Conservation (phyloP, 2,888 invertebrate genomes). For the Ceratothoa steindachneri region DNA sequence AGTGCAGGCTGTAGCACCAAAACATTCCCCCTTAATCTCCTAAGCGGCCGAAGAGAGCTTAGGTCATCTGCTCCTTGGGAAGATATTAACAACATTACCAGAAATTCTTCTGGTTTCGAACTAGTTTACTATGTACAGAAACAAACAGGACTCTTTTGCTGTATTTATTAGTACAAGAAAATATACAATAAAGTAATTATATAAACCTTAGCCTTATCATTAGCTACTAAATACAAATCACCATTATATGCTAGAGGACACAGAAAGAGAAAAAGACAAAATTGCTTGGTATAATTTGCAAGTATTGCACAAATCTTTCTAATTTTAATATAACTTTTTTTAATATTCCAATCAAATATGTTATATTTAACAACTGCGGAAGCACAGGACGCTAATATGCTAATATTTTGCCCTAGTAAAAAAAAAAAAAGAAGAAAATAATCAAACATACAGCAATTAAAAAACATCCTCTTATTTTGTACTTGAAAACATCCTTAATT, state of each 20-base stretch:
- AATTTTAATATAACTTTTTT: background rate
- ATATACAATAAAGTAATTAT: constrained; percentile 48
- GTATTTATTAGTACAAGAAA: constrained; percentile 46
- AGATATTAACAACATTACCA: too few species aligned
- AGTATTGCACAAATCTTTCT: background rate
- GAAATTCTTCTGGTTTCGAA: too few species aligned
- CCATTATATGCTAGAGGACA: background rate
- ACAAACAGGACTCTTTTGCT: background rate
- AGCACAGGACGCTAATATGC: background rate
- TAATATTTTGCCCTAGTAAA: background rate
- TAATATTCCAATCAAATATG: constrained; percentile 11
- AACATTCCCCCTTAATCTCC: too few species aligned
- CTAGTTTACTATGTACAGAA: too few species aligned
- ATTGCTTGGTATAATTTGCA: background rate
- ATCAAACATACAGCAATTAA: background rate
- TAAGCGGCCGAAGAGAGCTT: too few species aligned
- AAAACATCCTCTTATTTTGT: background rate
- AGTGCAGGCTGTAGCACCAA: too few species aligned
- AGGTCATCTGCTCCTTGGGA: too few species aligned
- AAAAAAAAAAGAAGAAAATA: background rate
- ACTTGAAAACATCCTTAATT: background rate
- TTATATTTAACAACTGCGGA: constrained; percentile 8
- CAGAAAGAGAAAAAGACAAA: background rate
- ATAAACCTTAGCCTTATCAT: constrained; percentile 40
- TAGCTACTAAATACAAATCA: background rate